These are phyloP conservation scores for Synergus laeviventris DNA, from an alignment of 2,888 invertebrate species.

Conservation along the genomic window DNA sequence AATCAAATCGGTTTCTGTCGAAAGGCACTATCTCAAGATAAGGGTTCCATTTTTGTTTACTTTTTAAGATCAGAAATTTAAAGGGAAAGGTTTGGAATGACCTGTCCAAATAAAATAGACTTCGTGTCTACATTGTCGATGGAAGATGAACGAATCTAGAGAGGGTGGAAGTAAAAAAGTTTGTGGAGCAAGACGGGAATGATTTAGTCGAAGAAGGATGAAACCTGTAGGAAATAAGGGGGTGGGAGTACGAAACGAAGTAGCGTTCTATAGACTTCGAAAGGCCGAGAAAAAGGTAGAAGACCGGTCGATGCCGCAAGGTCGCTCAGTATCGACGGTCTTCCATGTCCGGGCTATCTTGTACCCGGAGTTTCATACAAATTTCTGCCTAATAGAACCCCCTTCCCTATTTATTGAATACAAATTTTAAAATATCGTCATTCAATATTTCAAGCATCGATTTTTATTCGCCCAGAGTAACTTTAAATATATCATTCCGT, in stretches of 20 bases:
- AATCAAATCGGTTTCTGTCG: no score
- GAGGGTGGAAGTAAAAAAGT: constrained; percentile 19
- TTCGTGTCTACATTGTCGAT: background rate
- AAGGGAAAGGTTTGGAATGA: no score
- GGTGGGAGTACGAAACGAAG: constrained; percentile 24
- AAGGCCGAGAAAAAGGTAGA: constrained; percentile 53
- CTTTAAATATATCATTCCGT: background rate
- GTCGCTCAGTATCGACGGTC: constrained; percentile 69
- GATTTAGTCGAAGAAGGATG: constrained; percentile 33
- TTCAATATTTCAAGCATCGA: background rate
- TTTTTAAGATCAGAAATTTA: no score
- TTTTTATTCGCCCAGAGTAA: background rate
- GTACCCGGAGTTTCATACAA: background rate
- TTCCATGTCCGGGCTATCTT: constrained; percentile 41
- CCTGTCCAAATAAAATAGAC: background rate
- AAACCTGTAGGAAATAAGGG: background rate
- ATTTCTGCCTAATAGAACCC: background rate
- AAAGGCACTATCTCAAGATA: no score
- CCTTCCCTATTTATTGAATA: background rate
- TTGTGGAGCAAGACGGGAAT: constrained; percentile 8
- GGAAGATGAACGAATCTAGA: background rate
- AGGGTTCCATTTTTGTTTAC: no score
- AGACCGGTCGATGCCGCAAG: constrained; percentile 71
- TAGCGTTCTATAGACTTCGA: constrained; percentile 44
- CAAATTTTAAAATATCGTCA: background rate